Conservation (phyloP, 2,888 invertebrate species). For the Cantharis lateralis region DNA sequence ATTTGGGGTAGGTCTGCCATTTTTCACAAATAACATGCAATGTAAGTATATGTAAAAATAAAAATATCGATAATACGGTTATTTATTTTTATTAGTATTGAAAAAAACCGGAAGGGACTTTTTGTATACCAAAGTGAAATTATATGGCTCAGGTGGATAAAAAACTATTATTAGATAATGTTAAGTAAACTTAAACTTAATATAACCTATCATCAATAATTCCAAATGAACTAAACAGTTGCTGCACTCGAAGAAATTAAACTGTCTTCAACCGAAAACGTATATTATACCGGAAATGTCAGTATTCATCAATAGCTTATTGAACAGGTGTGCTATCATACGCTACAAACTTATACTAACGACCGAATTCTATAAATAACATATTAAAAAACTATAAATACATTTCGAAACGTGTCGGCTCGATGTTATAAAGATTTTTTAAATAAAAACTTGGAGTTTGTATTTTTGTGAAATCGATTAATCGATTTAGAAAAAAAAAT, state of each 20-base stretch:
- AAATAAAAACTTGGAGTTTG: not conserved
- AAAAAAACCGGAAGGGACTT: not conserved
- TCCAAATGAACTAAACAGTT: constrained; percentile 20
- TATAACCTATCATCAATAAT: constrained; percentile 22
- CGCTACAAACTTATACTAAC: constrained; percentile 15
- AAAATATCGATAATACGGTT: too few relatives aligned
- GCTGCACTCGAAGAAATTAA: constrained; percentile 29
- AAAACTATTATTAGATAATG: constrained; percentile 18
- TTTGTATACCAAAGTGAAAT: not conserved
- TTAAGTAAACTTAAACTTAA: not conserved
- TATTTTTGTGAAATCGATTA: not conserved
- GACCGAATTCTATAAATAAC: constrained; percentile 2
- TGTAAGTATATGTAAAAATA: too few relatives aligned
- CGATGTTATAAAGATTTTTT: not conserved
- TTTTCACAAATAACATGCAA: too few relatives aligned
- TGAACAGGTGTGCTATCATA: constrained; percentile 35
- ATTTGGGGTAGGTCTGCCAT: not conserved
- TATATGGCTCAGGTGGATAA: not conserved
- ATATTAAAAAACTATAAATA: constrained; percentile 13
- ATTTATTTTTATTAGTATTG: not conserved
- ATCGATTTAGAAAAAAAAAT: not conserved
- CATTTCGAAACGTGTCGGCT: not conserved
- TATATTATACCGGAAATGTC: constrained; percentile 37
- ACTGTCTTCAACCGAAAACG: constrained; percentile 33
- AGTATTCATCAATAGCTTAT: constrained; percentile 36